phyloP scores from a whole-genome alignment of 2,888 invertebrate species.

The Epicampocera succincta region DNA sequence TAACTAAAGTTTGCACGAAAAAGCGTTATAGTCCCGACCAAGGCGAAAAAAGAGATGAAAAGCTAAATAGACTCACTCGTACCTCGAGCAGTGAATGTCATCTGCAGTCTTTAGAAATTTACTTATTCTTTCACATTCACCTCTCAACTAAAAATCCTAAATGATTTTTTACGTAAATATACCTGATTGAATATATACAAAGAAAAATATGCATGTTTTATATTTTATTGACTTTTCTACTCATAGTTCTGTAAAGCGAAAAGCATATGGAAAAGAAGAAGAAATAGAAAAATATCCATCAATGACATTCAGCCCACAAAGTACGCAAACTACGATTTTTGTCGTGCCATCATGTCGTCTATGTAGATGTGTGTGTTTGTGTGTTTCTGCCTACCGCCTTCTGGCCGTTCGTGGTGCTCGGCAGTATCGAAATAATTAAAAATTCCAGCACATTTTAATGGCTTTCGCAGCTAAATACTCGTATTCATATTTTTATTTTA shows the following conservation, averaged over 20 bases:
- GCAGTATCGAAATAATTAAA: constrained; percentile 60
- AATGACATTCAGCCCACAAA: constrained; percentile 40
- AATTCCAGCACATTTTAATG: constrained; percentile 66
- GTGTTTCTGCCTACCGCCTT: too few relatives aligned
- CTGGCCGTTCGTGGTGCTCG: constrained; percentile 3
- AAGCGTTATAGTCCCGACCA: constrained; percentile 23
- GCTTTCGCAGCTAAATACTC: constrained; percentile 52
- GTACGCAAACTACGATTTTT: constrained; percentile 24
- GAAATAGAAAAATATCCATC: constrained; percentile 4
- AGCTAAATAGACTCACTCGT: constrained; percentile 46
- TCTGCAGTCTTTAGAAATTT: constrained; percentile 42
- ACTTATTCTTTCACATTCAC: constrained; percentile 21
- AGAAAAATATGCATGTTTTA: constrained; percentile 36
- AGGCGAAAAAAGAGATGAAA: constrained; percentile 8
- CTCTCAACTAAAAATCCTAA: constrained; percentile 17
- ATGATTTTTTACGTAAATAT: constrained; percentile 43
- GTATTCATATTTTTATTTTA: constrained; percentile 31
- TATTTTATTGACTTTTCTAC: neutral
- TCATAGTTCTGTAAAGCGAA: constrained; percentile 11
- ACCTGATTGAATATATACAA: constrained; percentile 47
- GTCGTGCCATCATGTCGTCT: constrained; percentile 50
- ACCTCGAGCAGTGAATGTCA: constrained; percentile 59
- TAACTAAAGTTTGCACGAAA: too few relatives aligned
- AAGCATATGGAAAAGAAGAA: neutral
- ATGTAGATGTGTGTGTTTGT: too few relatives aligned